A percentile compares a stretch with the other conserved stretches of the same genome.
Evolutionary conservation across 1,140 invertebrate genomes (phyloP).

Genomic region (Acyrthosiphon pisum): DNA sequence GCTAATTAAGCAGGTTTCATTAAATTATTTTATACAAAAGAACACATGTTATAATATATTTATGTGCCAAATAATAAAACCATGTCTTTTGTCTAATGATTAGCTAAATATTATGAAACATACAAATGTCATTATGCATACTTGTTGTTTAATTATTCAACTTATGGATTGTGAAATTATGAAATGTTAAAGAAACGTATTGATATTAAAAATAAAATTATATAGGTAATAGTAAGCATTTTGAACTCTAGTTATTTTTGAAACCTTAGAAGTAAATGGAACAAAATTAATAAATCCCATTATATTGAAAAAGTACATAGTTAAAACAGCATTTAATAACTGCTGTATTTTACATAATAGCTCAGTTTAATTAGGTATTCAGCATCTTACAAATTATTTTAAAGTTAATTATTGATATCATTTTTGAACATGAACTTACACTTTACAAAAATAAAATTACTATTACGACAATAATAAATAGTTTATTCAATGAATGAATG

Average conservation of each 20-base stretch:
- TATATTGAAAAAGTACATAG: too few relatives aligned
- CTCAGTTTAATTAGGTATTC: too few relatives aligned
- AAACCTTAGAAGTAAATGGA: neutral
- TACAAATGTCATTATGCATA: neutral
- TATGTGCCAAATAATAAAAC: neutral
- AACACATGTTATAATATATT: slow-evolving; percentile 43
- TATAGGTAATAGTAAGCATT: neutral
- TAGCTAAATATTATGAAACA: neutral
- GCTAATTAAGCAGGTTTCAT: slow-evolving; percentile 43
- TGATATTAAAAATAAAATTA: neutral
- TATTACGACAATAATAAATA: too few relatives aligned
- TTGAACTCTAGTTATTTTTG: neutral
- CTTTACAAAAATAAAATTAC: too few relatives aligned
- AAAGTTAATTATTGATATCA: too few relatives aligned
- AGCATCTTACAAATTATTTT: too few relatives aligned
- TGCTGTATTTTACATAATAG: too few relatives aligned
- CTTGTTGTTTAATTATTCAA: neutral
- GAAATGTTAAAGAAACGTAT: neutral
- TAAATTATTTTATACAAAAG: neutral
- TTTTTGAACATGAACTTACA: too few relatives aligned
- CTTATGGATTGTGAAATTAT: neutral
- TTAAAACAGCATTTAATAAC: too few relatives aligned
- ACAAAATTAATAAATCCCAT: neutral
- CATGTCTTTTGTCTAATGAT: slow-evolving; percentile 5
- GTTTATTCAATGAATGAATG: too few relatives aligned